A percentile compares a stretch with the other conserved stretches of the same genome.
Conservation (phyloP, 2,113 vertebrate genomes). For the Ammospiza caudacuta region DNA sequence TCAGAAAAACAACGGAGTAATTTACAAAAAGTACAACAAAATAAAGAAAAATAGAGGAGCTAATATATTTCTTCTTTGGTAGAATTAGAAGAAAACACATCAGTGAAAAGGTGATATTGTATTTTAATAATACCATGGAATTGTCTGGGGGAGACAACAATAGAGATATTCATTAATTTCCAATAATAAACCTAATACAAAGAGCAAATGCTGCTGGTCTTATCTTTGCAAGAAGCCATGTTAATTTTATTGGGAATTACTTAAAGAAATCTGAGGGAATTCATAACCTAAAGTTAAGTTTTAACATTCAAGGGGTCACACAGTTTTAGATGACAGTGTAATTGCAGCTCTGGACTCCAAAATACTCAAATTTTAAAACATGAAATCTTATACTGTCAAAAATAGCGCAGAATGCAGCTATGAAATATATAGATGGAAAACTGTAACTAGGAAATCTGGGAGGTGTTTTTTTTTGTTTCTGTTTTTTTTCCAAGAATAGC, state of each 20-base stretch:
- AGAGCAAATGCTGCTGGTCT: background rate
- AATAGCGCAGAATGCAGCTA: background rate
- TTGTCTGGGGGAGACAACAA: background rate
- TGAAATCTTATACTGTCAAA: background rate
- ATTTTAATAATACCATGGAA: background rate
- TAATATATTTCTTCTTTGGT: background rate
- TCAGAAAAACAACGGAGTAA: background rate
- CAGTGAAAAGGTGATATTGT: background rate
- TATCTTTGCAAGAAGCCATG: background rate
- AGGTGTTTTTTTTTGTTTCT: background rate
- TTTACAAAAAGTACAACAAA: background rate
- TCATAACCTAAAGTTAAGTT: background rate
- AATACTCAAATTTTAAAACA: background rate
- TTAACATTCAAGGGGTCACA: background rate
- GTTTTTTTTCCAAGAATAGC: background rate
- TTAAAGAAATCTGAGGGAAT: background rate
- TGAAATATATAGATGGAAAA: background rate
- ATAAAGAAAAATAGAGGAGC: background rate
- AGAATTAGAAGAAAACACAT: background rate
- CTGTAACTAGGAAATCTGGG: background rate
- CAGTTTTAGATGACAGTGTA: background rate
- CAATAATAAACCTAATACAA: background rate
- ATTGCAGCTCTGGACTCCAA: background rate
- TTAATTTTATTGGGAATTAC: background rate
- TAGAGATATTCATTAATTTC: background rate